These are phyloP conservation scores for Tapirus indicus DNA, from an alignment of 2,797 vertebrate genomes.

Conservation along the genomic window DNA sequence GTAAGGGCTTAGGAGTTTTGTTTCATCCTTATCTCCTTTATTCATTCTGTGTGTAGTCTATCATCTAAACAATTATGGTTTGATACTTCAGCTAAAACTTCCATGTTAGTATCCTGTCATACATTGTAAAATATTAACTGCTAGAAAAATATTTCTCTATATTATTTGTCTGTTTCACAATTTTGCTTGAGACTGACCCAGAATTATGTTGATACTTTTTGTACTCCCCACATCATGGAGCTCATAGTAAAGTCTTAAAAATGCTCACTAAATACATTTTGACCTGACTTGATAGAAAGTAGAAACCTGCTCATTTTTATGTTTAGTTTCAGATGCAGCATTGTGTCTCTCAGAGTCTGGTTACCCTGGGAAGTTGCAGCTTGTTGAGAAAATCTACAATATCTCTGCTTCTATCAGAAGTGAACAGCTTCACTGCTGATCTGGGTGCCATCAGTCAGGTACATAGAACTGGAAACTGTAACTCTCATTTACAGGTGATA, in stretches of 20 bases:
- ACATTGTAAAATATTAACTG: constrained; percentile 45
- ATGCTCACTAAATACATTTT: neutral
- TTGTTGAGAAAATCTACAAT: constrained; percentile 89
- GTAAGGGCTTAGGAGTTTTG: neutral
- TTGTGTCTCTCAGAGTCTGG: constrained; percentile 87
- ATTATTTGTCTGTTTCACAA: neutral
- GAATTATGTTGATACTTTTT: constrained; percentile 9
- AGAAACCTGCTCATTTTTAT: constrained; percentile 67
- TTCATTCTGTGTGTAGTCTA: neutral
- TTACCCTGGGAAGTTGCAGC: constrained; percentile 90
- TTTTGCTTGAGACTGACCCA: neutral
- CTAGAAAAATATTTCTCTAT: neutral
- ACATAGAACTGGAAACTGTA: constrained; percentile 60
- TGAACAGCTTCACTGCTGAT: constrained; percentile 89
- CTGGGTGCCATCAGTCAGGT: constrained; percentile 91
- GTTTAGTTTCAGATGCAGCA: constrained; percentile 90
- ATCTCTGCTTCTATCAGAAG: constrained; percentile 89
- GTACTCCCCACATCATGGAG: neutral
- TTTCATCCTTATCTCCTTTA: neutral
- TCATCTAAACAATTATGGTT: neutral
- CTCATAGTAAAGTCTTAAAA: constrained; percentile 29
- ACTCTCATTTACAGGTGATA: constrained; percentile 25
- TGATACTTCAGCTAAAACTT: constrained; percentile 12
- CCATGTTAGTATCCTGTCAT: neutral
- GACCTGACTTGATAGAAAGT: neutral